Evolutionary conservation across 2,888 invertebrate genomes (phyloP).

Genomic region (Rhagonycha fulva): DNA sequence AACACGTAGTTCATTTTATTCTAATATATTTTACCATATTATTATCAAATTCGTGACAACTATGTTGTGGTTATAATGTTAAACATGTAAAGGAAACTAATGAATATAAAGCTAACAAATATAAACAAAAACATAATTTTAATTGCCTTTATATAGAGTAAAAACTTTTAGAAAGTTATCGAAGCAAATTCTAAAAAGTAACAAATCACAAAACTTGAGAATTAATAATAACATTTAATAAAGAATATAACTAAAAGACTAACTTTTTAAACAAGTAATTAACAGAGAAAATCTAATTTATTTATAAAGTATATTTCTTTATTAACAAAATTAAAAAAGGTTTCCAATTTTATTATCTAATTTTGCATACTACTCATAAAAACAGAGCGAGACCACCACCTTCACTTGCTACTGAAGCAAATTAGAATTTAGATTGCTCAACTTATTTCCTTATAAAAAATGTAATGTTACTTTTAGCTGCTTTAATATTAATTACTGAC

Average conservation of each 20-base stretch:
- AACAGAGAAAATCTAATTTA: not conserved
- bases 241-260: not conserved
- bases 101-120: not conserved
- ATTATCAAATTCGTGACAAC: too few relatives aligned
- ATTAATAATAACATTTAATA: not conserved
- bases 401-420: not conserved
- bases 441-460: not conserved
- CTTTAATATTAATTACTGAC: not conserved
- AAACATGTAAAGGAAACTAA: not conserved
- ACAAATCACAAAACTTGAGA: not conserved
- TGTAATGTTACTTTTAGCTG: not conserved
- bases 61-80: not conserved
- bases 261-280: not conserved
- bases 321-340: not conserved
- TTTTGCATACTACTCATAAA: not conserved
- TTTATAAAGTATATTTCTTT: not conserved
- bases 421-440: conserved; percentile 1
- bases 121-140: not conserved
- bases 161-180: not conserved
- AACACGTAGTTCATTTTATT: too few relatives aligned
- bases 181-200: not conserved
- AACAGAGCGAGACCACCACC: not conserved
- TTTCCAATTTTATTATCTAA: not conserved
- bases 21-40: too few relatives aligned
- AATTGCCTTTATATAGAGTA: not conserved